Evolutionary conservation across 2,113 vertebrate genomes (phyloP).

Genomic region (Phalacrocorax carbo): DNA sequence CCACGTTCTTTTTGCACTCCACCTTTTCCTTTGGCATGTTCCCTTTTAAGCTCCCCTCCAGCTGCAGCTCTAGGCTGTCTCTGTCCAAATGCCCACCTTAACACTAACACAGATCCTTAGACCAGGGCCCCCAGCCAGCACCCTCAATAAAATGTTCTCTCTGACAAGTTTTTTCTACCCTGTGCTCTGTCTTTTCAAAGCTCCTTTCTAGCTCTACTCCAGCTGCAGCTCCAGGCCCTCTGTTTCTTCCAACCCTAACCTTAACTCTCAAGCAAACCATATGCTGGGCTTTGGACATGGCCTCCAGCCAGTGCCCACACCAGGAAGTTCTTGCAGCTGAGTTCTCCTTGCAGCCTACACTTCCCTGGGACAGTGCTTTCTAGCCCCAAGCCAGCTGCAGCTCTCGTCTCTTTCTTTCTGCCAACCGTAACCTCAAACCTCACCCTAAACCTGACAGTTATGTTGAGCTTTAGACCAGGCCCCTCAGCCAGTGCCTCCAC

Average conservation of each 20-base stretch:
- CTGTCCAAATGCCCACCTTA: neutral
- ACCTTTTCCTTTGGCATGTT: neutral
- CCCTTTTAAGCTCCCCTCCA: neutral
- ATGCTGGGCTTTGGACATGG: neutral
- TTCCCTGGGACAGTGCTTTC: neutral
- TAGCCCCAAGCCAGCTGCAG: neutral
- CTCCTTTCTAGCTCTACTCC: neutral
- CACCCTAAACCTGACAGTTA: neutral
- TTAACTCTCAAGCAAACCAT: neutral
- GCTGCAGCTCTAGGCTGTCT: neutral
- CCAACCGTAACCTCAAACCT: neutral
- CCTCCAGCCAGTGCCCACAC: neutral
- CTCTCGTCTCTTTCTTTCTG: neutral
- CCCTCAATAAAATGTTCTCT: neutral
- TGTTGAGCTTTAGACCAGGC: neutral
- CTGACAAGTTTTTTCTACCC: neutral
- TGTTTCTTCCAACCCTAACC: neutral
- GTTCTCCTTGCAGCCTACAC: neutral
- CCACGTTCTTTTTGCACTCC: neutral
- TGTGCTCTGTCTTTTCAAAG: neutral
- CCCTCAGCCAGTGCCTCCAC: neutral
- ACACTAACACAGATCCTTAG: neutral
- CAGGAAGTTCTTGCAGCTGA: constrained; percentile 22
- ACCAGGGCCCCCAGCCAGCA: neutral
- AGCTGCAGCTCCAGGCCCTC: neutral